Conservation (phyloP, 1,140 invertebrate genomes). For the Macrobrachium nipponense region DNA sequence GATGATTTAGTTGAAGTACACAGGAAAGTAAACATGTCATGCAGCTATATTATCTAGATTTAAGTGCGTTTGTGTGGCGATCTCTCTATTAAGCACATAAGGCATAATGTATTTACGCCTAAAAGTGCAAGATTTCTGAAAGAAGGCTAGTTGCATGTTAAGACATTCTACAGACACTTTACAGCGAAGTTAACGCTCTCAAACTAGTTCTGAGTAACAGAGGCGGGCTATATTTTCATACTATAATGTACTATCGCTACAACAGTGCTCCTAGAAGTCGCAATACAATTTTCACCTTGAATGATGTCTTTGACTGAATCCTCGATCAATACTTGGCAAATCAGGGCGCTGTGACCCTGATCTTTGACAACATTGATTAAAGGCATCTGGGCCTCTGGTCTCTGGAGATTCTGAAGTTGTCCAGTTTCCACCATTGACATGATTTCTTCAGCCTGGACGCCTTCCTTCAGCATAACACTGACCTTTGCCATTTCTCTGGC, state of each 20-base stretch:
- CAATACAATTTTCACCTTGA: slow-evolving; percentile 49
- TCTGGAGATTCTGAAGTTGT: slow-evolving; percentile 30
- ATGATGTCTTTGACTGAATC: slow-evolving; percentile 63
- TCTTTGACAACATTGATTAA: slow-evolving; percentile 42
- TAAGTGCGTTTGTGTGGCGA: background rate
- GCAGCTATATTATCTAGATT: slow-evolving; percentile 8
- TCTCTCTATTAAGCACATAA: no score
- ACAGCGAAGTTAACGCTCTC: no score
- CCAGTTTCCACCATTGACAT: slow-evolving; percentile 50
- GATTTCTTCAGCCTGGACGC: slow-evolving; percentile 47
- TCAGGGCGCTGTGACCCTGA: slow-evolving; percentile 61
- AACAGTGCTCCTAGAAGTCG: no score
- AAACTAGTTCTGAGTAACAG: no score
- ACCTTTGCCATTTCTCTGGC: slow-evolving; percentile 50
- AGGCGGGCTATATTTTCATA: slow-evolving; percentile 22
- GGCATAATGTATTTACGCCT: no score
- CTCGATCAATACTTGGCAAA: slow-evolving; percentile 64
- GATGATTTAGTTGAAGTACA: no score
- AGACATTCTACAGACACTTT: no score
- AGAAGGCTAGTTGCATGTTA: no score
- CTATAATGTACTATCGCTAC: slow-evolving; percentile 8
- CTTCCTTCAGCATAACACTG: slow-evolving; percentile 53
- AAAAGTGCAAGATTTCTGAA: no score
- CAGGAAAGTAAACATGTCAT: background rate
- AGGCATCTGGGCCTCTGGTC: slow-evolving; percentile 48